Evolutionary conservation across 2,888 invertebrate genomes (phyloP), one percentile per base, ranked within the genome.

Genomic region (Diplazon laetatorius): DNA sequence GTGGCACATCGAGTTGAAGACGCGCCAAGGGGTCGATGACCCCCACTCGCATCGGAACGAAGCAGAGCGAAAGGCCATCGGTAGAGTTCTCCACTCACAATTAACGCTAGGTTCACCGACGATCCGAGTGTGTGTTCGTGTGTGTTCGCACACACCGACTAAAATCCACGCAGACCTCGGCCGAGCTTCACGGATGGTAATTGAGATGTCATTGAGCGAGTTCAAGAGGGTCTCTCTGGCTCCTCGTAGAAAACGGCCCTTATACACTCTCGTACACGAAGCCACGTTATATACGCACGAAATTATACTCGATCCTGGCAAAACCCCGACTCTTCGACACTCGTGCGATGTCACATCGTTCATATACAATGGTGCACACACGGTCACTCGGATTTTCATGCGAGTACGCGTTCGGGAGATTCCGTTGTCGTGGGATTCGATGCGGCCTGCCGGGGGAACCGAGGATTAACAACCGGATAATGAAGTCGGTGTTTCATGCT

Each of bases 401-500:
- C 66, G 76, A 71, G 59, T 81, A 76, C 74, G 2, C 30, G 77
- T 76, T 52, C 69, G 71, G 50, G 75, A 48, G 59, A 74, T 80
- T 75, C 42, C 35, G 6, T 6, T 18, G 63, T 46, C 30, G 62
- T 66, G 66, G 30, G 4, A 48, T 63, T 65, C 78, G n/a, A 80
- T 76, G 66, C 76, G 68, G n/a, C n/a, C n/a, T 62, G 79, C 78
- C 81, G 39, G 66, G 74, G 80, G 63, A 83, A 84, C 82, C 30
- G 16, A 85, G 89, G 86, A 90, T 90, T 90, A 90, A 90, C 89
- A 89, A 90, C 90, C 90, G 90, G 87, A 88, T 90, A 90, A 90
- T 90, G 90, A 90, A 90, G 90, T 89, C 90, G 88, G 89, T 89
- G 90, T 89, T 90, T 90, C 90, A 90, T 91, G 90, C 89, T 88